Base-by-base conservation (phyloP, 2,113 vertebrate species). In the Microtus montanus region DNA sequence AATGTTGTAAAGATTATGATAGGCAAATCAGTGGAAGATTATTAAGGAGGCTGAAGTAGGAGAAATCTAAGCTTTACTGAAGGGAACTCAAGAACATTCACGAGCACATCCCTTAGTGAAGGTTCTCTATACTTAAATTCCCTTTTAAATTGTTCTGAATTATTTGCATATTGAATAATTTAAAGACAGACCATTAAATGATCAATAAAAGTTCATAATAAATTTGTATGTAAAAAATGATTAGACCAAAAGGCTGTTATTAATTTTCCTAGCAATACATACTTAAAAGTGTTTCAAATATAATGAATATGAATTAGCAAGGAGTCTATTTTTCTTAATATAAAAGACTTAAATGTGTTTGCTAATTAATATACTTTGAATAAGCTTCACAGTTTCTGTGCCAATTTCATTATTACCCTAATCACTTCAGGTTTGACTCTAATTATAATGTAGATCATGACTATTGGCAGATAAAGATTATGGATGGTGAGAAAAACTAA, bases 341-440 rank as follows among this genome's bases (percentile, higher is more conserved):
- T 94, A 83, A 96, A 96, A 92, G 95, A 92, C 87, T 96, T 95
- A 94, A 93, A 95, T 96, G 47, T 93, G 87, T 88, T 97, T 96
- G 47, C 82, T 96, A 96, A 96, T 96, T 96, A 97, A 97, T 96
- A 96, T 64, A 90, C 85, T 97, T 95, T 94, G 96, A 96, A 90
- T 91, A 94, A 97, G 88, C 85, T 94, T 90, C 94, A 92, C 35
- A 58, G 61, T 92, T 96, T 89, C 90, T 90, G 41, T 96, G 96
- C 92, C 96, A 95, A 94, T 93, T 97, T 95, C 94, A 96, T 97
- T 96, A 97, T 96, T 97, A 87, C 54, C 38, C 82, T 96, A 93
- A 97, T 97, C 73, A 96, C 90, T 97, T 95, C 92, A 96, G 92
- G 95, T 97, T 95, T n/a, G 77, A 92, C 87, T 86, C 63, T 95